Conservation (phyloP, 2,113 vertebrate species). For the Salvelinus fontinalis region DNA sequence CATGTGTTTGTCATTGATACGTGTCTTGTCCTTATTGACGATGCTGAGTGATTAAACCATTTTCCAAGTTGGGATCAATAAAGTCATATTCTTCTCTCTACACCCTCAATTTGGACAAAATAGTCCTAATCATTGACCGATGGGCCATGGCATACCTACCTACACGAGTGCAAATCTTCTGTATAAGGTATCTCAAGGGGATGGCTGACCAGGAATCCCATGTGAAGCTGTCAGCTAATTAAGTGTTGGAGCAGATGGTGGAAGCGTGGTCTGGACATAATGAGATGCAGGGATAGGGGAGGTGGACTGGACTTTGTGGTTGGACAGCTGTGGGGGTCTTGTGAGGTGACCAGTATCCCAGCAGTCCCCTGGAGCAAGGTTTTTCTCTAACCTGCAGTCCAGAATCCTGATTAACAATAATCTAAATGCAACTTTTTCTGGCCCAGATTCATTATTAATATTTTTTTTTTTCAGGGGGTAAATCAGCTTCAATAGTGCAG, state of each 20-base stretch:
- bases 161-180: not conserved
- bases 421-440: constrained; percentile 20
- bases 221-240: constrained; percentile 64
- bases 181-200: constrained; percentile 29
- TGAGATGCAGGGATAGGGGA: constrained; percentile 56
- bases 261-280: constrained; percentile 58
- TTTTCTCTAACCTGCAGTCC: constrained; percentile 25
- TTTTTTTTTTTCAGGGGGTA: not conserved
- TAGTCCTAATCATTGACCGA: not conserved
- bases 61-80: too few species aligned
- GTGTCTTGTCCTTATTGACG: too few species aligned
- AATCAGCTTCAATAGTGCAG: too few species aligned
- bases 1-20: too few species aligned
- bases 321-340: constrained; percentile 65
- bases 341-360: constrained; percentile 52
- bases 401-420: constrained; percentile 26
- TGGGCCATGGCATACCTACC: not conserved
- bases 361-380: constrained; percentile 33
- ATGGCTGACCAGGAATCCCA: constrained; percentile 51
- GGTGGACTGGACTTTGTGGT: constrained; percentile 61
- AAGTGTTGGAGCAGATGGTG: constrained; percentile 70
- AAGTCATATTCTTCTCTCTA: too few species aligned
- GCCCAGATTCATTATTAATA: not conserved
- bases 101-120: not conserved
- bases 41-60: too few species aligned